Base-by-base conservation (phyloP, 2,113 vertebrate genomes). In the Okapia johnstoni region DNA sequence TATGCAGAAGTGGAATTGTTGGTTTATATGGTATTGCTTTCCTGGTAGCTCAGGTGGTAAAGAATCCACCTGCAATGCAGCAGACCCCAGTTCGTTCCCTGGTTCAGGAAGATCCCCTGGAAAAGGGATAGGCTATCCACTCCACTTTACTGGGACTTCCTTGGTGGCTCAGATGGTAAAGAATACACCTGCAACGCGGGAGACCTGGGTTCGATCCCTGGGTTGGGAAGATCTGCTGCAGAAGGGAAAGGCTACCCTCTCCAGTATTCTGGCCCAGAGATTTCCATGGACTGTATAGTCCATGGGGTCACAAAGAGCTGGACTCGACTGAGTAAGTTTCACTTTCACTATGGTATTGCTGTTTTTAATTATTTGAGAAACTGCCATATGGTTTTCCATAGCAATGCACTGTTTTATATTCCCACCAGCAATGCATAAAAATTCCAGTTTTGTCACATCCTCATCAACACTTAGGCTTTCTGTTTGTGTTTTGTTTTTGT, bases 291-390 rank as follows among this genome's bases (percentile, higher is more conserved):
- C 4, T 66, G 8, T 66, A 36, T 15, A 63, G 30, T 33, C 61
- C 33, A 63, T 40, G 36, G 36, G 66, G 12, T 73, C 19, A n/a
- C 66, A 73, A 70, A 70, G 66, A 73, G 19, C 66, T 5, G 5
- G 19, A 40, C 66, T 40, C 1, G 66, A 73, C n/a, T 73, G 66
- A 36, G 66, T 36, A n/a, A 70, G n/a, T 70, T 70, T 70, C 66
- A 73, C 66, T 73, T 73, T 73, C 36, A 40, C 66, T n/a, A 40
- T 33, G 25, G 16, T 55, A 95, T 79, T 88, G 85, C 58, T 85
- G 3, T 63, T 85, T 95, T 79, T 79, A 92, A 91, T 19, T 54
- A 80, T 98, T 96, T 73, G 40, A 81, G 91, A 25, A 88, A 57
- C 52, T 43, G 7, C 55, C 43, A 54, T 60, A 46, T 90, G 89